Base-by-base conservation (phyloP, 2,797 vertebrate genomes). In the Pangasius djambal region DNA sequence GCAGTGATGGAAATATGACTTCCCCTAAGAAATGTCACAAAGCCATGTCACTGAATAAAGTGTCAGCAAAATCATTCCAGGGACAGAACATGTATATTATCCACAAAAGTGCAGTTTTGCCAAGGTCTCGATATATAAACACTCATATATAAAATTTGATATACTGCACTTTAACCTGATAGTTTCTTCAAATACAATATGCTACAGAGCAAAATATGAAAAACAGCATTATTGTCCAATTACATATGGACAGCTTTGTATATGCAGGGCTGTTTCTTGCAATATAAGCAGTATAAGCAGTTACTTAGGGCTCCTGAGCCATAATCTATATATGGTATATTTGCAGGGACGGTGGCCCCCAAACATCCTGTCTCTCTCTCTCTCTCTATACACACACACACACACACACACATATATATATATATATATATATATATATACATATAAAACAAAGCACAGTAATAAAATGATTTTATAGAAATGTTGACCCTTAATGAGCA, bases 1-100 rank as follows among this genome's bases (percentile, higher is more conserved):
- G 72, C 57, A 44, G 25, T 18, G 10, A 20, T 63, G 40, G 55
- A 61, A 86, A 78, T 63, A 63, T 86, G 16, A 86, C 85, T 86
- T 86, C 85, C 72, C 40, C 37, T 55, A 77, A 65, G 8, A 86
- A 63, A 86, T 63, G 70, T 67, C 59, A 57, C 1, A 37, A 28
- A 87, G n/a, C 37, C 72, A 37, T 78, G 86, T 87, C 74, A 86
- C 65, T 15, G 57, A 83, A 16, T 44, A 25, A 63, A 28, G 3
- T 63, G 81, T 63, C 81, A 63, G 57, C 81, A 63, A 83, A 82
- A 28, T 63, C 25, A 16, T 28, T 7, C 10, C 81, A 83, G 25
- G 34, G 22, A 63, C 12, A 40, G 2, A 82, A 59, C 31, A 82
- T 55, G 28, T 57, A 8, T 34, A 20, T 0, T 78, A 34, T n/a